Conservation (phyloP, 2,888 invertebrate genomes). For the Oligia strigilis region DNA sequence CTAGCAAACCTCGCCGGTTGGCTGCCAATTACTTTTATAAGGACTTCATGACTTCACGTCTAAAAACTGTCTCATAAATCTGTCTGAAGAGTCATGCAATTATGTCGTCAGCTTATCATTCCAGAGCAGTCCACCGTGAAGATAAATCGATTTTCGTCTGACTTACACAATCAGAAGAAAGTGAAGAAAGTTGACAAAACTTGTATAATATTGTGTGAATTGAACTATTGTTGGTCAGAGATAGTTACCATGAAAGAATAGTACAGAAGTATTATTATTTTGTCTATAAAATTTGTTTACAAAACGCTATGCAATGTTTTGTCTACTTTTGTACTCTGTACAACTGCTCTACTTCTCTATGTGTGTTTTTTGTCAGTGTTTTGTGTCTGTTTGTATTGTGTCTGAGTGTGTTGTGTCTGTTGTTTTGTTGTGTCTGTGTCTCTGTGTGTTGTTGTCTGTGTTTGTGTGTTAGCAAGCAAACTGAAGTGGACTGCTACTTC, state of each 20-base stretch:
- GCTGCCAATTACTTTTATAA: neutral
- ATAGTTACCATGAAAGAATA: neutral
- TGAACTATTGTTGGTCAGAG: constrained; percentile 37
- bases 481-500: neutral
- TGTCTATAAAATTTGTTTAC: neutral
- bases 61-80: neutral
- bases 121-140: constrained; percentile 24
- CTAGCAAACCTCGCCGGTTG: too few species aligned
- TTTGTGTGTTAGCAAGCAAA: too few species aligned
- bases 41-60: neutral
- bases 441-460: too few species aligned
- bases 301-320: too few species aligned
- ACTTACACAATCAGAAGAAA: constrained; percentile 62
- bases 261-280: constrained; percentile 40
- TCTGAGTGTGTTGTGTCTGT: too few species aligned
- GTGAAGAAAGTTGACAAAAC: constrained; percentile 65
- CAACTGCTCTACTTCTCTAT: too few species aligned
- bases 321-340: too few species aligned
- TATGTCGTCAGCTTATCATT: constrained; percentile 5
- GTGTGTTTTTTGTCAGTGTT: too few species aligned
- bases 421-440: too few species aligned
- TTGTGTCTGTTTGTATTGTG: too few species aligned
- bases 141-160: constrained; percentile 39
- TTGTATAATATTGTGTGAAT: constrained; percentile 68
- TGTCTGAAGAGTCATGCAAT: neutral